These are phyloP conservation scores for Odobenus rosmarus DNA, from an alignment of 2,113 vertebrate species.

Conservation along the genomic window DNA sequence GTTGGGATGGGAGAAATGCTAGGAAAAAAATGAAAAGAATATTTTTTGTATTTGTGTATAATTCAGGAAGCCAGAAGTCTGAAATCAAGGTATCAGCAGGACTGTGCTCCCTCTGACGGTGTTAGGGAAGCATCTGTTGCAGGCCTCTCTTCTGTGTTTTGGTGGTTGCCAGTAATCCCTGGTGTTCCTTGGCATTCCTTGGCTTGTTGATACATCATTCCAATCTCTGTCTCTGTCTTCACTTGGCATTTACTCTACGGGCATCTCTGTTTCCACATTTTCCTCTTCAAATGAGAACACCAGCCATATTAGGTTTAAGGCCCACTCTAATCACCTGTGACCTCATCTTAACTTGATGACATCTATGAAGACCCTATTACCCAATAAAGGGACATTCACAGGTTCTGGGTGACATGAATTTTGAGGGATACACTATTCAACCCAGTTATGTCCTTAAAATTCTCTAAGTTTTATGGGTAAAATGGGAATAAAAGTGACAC, in stretches of 20 bases:
- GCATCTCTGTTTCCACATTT: not conserved
- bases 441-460: not conserved
- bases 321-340: not conserved
- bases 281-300: not conserved
- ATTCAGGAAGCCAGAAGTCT: not conserved
- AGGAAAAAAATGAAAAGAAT: constrained; percentile 54
- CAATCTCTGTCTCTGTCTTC: not conserved
- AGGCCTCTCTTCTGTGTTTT: not conserved
- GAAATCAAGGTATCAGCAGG: not conserved
- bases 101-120: accelerated
- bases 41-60: not conserved
- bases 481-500: not conserved
- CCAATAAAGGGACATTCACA: not conserved
- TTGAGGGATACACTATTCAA: not conserved
- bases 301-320: not conserved
- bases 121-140: not conserved
- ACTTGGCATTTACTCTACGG: not conserved
- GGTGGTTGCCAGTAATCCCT: not conserved
- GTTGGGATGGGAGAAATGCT: not conserved
- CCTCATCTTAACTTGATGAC: not conserved
- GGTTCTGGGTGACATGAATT: not conserved
- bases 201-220: not conserved
- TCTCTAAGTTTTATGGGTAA: not conserved
- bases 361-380: not conserved
- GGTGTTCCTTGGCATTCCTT: not conserved